Conservation (phyloP, 1,140 invertebrate genomes). For the Hormaphis cornu region DNA sequence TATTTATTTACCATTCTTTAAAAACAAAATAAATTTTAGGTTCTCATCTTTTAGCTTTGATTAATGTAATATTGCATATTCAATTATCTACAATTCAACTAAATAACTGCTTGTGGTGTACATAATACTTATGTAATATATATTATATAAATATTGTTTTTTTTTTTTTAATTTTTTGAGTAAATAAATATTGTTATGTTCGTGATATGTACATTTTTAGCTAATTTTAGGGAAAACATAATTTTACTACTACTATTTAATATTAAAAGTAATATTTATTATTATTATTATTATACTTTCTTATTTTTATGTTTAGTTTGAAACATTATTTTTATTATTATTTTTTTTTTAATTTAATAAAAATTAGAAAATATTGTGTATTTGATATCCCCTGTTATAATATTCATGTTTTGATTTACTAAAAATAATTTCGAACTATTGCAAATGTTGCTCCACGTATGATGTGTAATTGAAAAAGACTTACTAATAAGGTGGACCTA, state of each 20-base stretch:
- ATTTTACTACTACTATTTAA: slow-evolving; percentile 33
- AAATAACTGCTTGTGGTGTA: slow-evolving; percentile 26
- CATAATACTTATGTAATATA: slow-evolving; percentile 32
- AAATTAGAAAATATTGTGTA: slow-evolving; percentile 6
- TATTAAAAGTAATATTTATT: slow-evolving; percentile 19
- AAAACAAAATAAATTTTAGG: neutral
- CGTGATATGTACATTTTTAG: slow-evolving; percentile 31
- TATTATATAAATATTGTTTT: slow-evolving; percentile 1
- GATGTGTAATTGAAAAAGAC: too few relatives aligned
- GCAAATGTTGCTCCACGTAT: too few relatives aligned
- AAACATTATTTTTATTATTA: slow-evolving; percentile 19
- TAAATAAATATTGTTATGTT: slow-evolving; percentile 31
- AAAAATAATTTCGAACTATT: too few relatives aligned
- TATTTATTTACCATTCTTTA: neutral
- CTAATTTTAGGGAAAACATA: slow-evolving; percentile 27
- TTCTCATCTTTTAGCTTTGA: neutral
- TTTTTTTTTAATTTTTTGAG: slow-evolving; percentile 23
- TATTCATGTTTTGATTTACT: too few relatives aligned
- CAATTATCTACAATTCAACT: neutral
- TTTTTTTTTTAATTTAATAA: slow-evolving; percentile 27
- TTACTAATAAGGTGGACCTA: too few relatives aligned
- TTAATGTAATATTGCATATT: neutral
- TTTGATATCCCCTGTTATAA: neutral
- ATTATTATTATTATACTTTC: slow-evolving; percentile 7
- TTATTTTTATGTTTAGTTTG: slow-evolving; percentile 28